Percentiles rank a stretch among this genome's conserved stretches.
Conservation (phyloP, 2,113 vertebrate genomes). For the Beaufortia kweichowensis region DNA sequence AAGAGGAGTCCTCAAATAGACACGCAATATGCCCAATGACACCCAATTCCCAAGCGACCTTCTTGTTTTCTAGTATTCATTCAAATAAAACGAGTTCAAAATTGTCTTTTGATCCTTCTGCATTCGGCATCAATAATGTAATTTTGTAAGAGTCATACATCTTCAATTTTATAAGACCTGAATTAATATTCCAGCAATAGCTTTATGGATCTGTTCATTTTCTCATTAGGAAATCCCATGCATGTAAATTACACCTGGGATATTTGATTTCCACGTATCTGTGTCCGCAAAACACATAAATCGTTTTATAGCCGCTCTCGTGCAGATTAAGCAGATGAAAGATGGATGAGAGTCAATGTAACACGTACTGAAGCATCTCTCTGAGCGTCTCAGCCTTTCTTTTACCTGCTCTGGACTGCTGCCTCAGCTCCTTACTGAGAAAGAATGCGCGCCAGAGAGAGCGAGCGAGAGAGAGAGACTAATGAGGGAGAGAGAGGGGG, state of each 20-base stretch:
- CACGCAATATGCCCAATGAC: slow-evolving; percentile 1
- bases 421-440: slow-evolving; percentile 45
- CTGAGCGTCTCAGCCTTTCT: background rate
- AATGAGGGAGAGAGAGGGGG: slow-evolving; percentile 25
- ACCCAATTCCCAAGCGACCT: background rate
- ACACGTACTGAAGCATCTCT: slow-evolving; percentile 16
- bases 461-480: slow-evolving; percentile 24
- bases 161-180: background rate
- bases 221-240: background rate
- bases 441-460: slow-evolving; percentile 11
- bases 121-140: slow-evolving; percentile 17
- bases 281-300: slow-evolving; percentile 7
- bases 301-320: slow-evolving; percentile 25
- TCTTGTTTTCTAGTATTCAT: slow-evolving; percentile 3
- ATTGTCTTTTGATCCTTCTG: slow-evolving; percentile 38
- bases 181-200: background rate
- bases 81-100: slow-evolving; percentile 30
- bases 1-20: background rate
- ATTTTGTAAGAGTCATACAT: slow-evolving; percentile 34
- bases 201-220: slow-evolving; percentile 14
- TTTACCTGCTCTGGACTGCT: slow-evolving; percentile 40
- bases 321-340: slow-evolving; percentile 44
- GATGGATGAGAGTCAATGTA: slow-evolving; percentile 47
- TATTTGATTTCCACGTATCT: slow-evolving; percentile 5
- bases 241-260: background rate